Evolutionary conservation across 2,888 invertebrate species (phyloP).

Genomic region (Corbicula japonica): DNA sequence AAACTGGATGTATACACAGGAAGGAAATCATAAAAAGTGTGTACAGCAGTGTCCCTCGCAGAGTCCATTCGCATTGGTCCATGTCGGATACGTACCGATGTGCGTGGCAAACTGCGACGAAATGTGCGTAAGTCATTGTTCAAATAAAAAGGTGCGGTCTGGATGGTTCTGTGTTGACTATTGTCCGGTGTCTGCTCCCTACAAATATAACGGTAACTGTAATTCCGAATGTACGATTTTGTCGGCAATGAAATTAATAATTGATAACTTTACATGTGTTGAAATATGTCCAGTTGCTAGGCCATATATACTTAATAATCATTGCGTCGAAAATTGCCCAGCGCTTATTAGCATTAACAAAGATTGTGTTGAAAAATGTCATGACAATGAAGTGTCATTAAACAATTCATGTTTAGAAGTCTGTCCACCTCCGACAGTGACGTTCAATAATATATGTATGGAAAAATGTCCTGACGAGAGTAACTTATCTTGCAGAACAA

Average conservation of each 20-base stretch:
- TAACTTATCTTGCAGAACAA: background rate
- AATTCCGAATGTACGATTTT: background rate
- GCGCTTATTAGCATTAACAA: no score
- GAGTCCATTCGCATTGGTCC: no score
- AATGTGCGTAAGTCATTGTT: background rate
- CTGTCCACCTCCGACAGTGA: background rate
- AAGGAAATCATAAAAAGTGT: no score
- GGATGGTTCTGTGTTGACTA: background rate
- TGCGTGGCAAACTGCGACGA: background rate
- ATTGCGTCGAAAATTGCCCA: no score
- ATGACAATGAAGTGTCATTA: background rate
- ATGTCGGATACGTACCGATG: no score
- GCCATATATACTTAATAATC: background rate
- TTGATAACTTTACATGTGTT: slow-evolving; percentile 6
- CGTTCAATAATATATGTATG: background rate
- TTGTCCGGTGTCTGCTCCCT: background rate
- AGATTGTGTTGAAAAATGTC: slow-evolving; percentile 3
- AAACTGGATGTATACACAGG: no score
- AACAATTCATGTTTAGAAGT: background rate
- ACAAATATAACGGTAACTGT: background rate
- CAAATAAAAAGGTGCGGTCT: background rate
- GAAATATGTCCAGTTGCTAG: background rate
- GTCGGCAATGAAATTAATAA: background rate
- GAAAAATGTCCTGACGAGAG: background rate
- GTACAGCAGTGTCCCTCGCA: no score